Percentiles rank a stretch among this genome's conserved stretches.
phyloP scores from a whole-genome alignment of 2,113 vertebrate genomes.

The Planiliza haematocheilus region DNA sequence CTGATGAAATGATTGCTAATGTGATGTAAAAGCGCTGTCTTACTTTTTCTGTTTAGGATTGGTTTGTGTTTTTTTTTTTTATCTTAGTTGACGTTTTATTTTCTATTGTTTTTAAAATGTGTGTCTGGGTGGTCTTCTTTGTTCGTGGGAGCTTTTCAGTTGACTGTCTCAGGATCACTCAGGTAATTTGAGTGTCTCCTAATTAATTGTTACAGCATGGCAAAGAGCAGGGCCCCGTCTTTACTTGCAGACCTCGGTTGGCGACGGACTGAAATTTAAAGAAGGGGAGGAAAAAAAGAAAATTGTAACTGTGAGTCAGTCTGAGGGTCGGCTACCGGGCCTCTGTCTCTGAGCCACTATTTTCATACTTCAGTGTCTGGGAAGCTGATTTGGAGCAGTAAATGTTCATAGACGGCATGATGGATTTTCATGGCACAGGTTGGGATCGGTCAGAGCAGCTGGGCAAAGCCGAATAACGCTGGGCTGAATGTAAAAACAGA shows the following conservation, averaged over 20 bases:
- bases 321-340: constrained; percentile 36
- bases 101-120: constrained; percentile 27
- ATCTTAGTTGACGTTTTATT: not conserved
- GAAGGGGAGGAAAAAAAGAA: not conserved
- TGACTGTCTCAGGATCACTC: constrained; percentile 38
- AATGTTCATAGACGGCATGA: constrained; percentile 53
- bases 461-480: not conserved
- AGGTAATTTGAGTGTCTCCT: constrained; percentile 69
- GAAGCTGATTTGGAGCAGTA: constrained; percentile 59
- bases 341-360: constrained; percentile 50
- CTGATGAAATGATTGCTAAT: not conserved
- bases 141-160: constrained; percentile 38
- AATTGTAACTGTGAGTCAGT: constrained; percentile 14
- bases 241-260: constrained; percentile 39
- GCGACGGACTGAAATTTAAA: constrained; percentile 56
- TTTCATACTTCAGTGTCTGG: constrained; percentile 70
- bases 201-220: constrained; percentile 71
- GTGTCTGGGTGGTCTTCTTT: constrained; percentile 62
- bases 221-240: constrained; percentile 25
- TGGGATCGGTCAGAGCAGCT: constrained; percentile 36
- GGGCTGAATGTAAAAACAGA: constrained; percentile 66
- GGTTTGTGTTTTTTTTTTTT: not conserved
- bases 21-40: not conserved
- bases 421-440: constrained; percentile 59
- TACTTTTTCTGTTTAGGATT: not conserved